A percentile compares a stretch with the other conserved stretches of the same genome.
These are phyloP conservation scores for Delia radicum DNA, from an alignment of 1,140 invertebrate genomes.

Conservation along the genomic window DNA sequence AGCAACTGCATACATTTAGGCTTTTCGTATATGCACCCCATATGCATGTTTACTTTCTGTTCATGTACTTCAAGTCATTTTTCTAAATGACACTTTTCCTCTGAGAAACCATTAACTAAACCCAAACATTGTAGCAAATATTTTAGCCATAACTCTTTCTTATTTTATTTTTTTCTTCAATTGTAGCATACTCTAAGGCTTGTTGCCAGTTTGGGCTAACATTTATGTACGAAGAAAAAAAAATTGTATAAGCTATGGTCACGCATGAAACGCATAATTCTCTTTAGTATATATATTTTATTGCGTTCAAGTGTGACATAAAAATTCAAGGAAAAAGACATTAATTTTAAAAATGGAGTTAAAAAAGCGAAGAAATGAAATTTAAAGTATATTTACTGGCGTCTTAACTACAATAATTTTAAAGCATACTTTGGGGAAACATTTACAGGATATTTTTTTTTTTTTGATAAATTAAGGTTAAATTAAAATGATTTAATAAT, in stretches of 20 bases:
- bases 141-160: neutral
- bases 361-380: neutral
- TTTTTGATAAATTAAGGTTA: neutral
- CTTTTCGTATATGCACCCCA: neutral
- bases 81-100: neutral
- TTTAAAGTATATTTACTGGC: neutral
- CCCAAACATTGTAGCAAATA: neutral
- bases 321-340: neutral
- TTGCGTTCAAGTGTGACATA: constrained; percentile 1
- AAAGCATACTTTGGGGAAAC: neutral
- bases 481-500: neutral
- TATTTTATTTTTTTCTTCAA: neutral
- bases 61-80: neutral
- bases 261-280: constrained; percentile 1
- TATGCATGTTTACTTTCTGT: neutral
- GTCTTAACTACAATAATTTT: neutral
- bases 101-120: neutral
- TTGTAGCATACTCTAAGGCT: neutral
- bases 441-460: neutral
- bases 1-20: neutral
- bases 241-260: neutral
- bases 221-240: too few species aligned
- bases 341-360: neutral
- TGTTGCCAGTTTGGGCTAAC: too few species aligned
- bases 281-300: neutral